These are phyloP conservation scores for Boloria euphrosyne DNA, from an alignment of 2,888 invertebrate species.

Conservation along the genomic window DNA sequence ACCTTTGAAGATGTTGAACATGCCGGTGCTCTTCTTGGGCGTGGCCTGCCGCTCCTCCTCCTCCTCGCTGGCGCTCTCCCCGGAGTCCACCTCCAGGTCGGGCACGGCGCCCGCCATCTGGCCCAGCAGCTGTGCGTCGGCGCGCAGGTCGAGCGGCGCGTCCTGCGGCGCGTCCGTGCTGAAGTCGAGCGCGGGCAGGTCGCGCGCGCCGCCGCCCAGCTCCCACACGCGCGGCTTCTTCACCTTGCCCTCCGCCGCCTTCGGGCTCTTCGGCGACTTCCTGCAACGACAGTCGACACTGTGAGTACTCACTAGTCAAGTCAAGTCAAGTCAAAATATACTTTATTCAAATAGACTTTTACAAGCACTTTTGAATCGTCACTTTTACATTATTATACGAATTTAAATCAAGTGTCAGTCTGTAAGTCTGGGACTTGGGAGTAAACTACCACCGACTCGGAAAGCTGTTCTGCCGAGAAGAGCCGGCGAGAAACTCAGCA, in stretches of 20 bases:
- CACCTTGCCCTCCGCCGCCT: slow-evolving; percentile 86
- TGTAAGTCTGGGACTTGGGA: no score
- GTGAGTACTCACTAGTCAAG: no score
- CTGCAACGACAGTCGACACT: slow-evolving; percentile 24
- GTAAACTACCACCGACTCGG: no score
- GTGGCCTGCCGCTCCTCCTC: slow-evolving; percentile 64
- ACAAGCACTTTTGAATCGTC: no score
- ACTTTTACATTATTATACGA: no score
- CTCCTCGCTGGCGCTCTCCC: slow-evolving; percentile 84
- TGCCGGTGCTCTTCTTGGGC: slow-evolving; percentile 77
- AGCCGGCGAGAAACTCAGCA: no score
- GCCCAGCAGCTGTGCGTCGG: slow-evolving; percentile 89
- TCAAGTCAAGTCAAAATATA: no score
- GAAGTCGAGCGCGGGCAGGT: slow-evolving; percentile 90
- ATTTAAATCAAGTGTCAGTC: no score
- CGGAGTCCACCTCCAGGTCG: slow-evolving; percentile 91
- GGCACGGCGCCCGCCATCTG: slow-evolving; percentile 92
- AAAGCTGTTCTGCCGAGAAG: no score
- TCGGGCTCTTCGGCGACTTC: slow-evolving; percentile 77
- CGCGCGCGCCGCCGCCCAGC: slow-evolving; percentile 89
- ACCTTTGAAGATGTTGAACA: slow-evolving; percentile 93
- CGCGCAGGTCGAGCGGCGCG: slow-evolving; percentile 68
- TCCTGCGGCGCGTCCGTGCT: slow-evolving; percentile 88
- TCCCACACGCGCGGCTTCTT: slow-evolving; percentile 97
- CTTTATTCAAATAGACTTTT: no score